Conservation (phyloP, 2,113 vertebrate genomes). For the Corythoichthys haematopterus region DNA sequence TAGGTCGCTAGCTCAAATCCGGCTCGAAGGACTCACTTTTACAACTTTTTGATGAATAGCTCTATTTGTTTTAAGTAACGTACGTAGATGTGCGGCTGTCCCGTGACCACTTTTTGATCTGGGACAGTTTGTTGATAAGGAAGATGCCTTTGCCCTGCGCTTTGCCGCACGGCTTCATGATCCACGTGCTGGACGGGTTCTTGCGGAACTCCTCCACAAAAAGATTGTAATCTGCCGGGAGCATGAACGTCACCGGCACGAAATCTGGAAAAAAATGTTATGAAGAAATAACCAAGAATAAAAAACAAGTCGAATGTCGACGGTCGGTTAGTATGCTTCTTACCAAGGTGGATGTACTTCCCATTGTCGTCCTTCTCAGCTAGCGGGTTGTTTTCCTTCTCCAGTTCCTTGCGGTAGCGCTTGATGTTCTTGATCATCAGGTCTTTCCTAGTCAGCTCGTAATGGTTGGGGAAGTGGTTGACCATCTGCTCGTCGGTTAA, state of each 20-base stretch:
- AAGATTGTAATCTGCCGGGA: constrained; percentile 93
- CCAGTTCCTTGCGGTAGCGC: constrained; percentile 90
- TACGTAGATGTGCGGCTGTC: constrained; percentile 95
- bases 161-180: constrained; percentile 98
- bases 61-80: constrained; percentile 37
- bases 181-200: constrained; percentile 96
- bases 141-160: constrained; percentile 98
- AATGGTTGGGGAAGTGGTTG: constrained; percentile 98
- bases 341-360: constrained; percentile 91
- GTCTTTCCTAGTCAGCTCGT: constrained; percentile 94
- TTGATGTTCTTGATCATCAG: constrained; percentile 99
- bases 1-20: constrained; percentile 46
- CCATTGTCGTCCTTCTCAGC: constrained; percentile 96
- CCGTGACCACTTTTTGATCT: constrained; percentile 97
- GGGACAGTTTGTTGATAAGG: constrained; percentile 97
- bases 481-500: constrained; percentile 95
- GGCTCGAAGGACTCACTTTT: constrained; percentile 26
- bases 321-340: neutral
- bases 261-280: constrained; percentile 78
- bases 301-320: neutral
- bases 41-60: too few relatives aligned
- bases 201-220: constrained; percentile 98
- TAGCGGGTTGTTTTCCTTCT: constrained; percentile 88
- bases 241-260: constrained; percentile 96
- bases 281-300: neutral